Evolutionary conservation across 1,140 invertebrate species (phyloP), one percentile per base, ranked within the genome.

Genomic region (Drosophila orosa): DNA sequence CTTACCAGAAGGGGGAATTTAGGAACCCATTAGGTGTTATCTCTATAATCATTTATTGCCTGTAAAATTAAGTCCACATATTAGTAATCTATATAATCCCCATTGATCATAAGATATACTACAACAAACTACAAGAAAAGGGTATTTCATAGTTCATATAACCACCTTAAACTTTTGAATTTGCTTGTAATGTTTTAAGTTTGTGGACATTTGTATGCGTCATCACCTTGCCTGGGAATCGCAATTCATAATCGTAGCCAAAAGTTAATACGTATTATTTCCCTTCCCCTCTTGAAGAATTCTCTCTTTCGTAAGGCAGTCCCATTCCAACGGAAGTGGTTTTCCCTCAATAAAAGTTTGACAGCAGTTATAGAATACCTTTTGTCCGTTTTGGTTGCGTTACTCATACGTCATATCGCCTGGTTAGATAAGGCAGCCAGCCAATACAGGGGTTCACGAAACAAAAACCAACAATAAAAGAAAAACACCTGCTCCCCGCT

Each of bases 331-430:
- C 25, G 67, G 50, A 47, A 71, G 50, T 68, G 45, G 37, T 29
- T 52, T 68, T 68, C 45, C 42, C 47, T 45, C 65, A 24, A 71
- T 33, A 19, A 19, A 29, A 35, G 12, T 15, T 35, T 15, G 42
- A 45, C n/a, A 25, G 19, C 12, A 24, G 22, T n/a, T 40, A 58
- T 39, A 13, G 42, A 27, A 50, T 44, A 37, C 24, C 12, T 24
- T 39, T 33, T 24, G 19, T 45, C 15, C 56, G 12, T 35, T 24
- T 35, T 12, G n/a, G 37, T 35, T 17, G 48, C 35, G 29, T 75
- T 75, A 75, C 60, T 75, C 73, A 75, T 75, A 75, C 73, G 60
- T 75, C 73, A 75, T 52, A 31, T 58, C 33, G 48, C 17, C 5
- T 13, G 13, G 37, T 74, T 58, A 58, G 72, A 75, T 75, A 75